These are phyloP conservation scores for Malurus leucopterus DNA, from an alignment of 2,797 vertebrate species.

Conservation along the genomic window DNA sequence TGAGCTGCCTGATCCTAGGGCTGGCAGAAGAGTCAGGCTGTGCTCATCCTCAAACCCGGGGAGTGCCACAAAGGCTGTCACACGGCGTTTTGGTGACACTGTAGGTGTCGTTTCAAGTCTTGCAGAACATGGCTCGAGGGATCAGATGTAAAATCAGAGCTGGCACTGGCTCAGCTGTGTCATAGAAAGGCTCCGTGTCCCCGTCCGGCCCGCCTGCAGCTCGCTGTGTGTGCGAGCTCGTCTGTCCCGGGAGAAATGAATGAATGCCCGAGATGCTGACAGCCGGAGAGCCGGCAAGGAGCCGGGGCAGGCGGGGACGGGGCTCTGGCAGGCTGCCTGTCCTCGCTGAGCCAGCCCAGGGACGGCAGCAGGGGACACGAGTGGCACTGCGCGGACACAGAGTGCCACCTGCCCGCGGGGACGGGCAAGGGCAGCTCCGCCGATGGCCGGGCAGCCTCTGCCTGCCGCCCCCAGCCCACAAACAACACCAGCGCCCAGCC, in stretches of 20 bases:
- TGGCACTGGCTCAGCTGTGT: background rate
- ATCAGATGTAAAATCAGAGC: accelerated
- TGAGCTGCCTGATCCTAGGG: background rate
- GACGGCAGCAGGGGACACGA: background rate
- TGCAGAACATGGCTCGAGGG: background rate
- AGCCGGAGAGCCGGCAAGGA: background rate
- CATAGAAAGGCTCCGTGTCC: background rate
- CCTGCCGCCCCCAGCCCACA: accelerated
- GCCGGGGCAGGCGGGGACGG: background rate
- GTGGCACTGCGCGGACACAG: background rate
- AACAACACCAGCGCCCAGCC: accelerated
- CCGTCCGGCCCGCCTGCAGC: background rate
- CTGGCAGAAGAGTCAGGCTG: background rate
- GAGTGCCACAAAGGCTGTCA: accelerated
- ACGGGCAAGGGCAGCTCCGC: background rate
- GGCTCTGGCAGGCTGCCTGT: accelerated
- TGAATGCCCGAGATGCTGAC: accelerated
- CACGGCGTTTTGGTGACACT: accelerated
- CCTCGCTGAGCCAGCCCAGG: accelerated
- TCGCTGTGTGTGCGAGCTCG: accelerated
- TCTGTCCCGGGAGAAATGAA: background rate
- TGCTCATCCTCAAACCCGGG: background rate
- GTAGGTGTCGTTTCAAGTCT: background rate
- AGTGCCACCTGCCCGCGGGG: background rate
- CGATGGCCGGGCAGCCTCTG: accelerated